Conservation (phyloP, 2,113 vertebrate species). For the Urocolius indicus region DNA sequence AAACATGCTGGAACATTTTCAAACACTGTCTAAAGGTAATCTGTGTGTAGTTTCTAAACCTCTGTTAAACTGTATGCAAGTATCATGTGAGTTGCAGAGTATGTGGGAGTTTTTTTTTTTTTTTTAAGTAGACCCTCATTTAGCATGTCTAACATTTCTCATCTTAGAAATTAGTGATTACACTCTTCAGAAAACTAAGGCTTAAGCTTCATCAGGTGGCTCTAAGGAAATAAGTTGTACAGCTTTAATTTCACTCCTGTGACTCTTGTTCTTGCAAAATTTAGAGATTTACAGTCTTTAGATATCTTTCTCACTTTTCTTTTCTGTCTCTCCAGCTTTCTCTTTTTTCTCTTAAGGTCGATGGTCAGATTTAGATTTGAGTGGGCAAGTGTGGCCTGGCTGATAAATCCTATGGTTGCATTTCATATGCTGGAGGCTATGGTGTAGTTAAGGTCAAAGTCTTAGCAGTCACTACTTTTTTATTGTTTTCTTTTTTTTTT, state of each 20-base stretch:
- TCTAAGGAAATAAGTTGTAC: background rate
- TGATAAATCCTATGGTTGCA: constrained; percentile 54
- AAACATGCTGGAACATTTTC: background rate
- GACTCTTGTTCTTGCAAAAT: constrained; percentile 27
- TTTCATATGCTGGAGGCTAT: constrained; percentile 50
- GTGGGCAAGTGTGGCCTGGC: constrained; percentile 16
- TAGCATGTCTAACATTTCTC: background rate
- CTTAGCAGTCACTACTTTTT: background rate
- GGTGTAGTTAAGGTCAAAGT: constrained; percentile 59
- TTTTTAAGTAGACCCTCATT: background rate
- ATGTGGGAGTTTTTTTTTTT: background rate
- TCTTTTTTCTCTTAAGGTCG: constrained; percentile 45
- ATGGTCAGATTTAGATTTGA: constrained; percentile 53
- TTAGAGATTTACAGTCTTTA: constrained; percentile 17
- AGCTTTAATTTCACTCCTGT: background rate
- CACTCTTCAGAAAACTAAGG: background rate
- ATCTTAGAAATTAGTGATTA: background rate
- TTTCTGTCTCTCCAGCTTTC: background rate
- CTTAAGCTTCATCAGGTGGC: background rate
- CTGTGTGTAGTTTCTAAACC: background rate
- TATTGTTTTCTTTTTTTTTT: background rate
- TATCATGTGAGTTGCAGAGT: background rate
- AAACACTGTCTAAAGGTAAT: background rate
- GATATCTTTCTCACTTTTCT: background rate
- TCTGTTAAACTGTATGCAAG: background rate